A percentile compares a stretch with the other conserved stretches of the same genome.
Evolutionary conservation across 2,113 vertebrate genomes (phyloP).

Genomic region (Cyanistes caeruleus): DNA sequence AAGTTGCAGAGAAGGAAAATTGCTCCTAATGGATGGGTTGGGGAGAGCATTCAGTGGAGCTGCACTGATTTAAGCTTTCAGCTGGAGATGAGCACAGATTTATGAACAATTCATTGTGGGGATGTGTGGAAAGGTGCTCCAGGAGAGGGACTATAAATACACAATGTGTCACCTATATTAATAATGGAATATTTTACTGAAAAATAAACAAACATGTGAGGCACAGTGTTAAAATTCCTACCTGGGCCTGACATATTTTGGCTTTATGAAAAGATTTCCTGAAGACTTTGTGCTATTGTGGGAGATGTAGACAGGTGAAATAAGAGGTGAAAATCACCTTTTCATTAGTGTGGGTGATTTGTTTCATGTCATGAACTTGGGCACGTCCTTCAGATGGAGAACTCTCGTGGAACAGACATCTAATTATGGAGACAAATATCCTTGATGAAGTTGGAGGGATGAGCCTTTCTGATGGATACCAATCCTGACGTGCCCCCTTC

Average conservation of each 20-base stretch:
- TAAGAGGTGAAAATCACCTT: not conserved
- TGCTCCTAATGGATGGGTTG: not conserved
- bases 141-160: not conserved
- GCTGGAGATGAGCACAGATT: not conserved
- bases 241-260: not conserved
- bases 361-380: constrained; percentile 13
- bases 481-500: not conserved
- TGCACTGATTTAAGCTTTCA: not conserved
- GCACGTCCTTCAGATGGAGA: constrained; percentile 26
- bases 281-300: not conserved
- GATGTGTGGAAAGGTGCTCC: not conserved
- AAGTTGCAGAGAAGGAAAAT: not conserved
- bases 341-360: constrained; percentile 11
- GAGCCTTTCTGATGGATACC: constrained; percentile 8
- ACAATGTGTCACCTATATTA: not conserved
- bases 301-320: not conserved
- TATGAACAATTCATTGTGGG: not conserved
- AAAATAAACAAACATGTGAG: not conserved
- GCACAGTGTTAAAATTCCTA: not conserved
- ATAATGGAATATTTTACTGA: not conserved
- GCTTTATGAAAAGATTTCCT: not conserved
- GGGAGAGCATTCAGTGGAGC: not conserved
- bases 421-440: constrained; percentile 48
- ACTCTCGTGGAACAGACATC: not conserved
- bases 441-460: constrained; percentile 2